Evolutionary conservation across 2,113 vertebrate species (phyloP).

Genomic region (Anas platyrhynchos): DNA sequence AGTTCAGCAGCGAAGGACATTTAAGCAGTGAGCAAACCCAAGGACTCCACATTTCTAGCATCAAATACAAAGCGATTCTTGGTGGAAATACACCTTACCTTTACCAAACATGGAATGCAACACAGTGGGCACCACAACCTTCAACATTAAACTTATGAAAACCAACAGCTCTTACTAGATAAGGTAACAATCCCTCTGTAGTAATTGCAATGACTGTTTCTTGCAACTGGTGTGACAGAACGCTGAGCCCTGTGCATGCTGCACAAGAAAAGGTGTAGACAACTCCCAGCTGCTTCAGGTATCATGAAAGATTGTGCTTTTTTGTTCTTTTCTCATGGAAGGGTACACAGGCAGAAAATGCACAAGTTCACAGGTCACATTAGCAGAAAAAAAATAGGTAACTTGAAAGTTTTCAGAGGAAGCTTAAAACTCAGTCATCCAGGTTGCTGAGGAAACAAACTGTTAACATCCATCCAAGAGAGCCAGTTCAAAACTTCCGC

Average conservation of each 20-base stretch:
- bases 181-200: not conserved
- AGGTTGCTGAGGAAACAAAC: not conserved
- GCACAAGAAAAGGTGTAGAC: not conserved
- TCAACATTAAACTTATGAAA: not conserved
- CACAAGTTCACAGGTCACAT: fast-evolving
- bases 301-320: not conserved
- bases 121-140: not conserved
- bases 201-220: conserved; percentile 6
- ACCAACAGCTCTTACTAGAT: not conserved
- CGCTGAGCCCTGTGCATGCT: not conserved
- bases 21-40: not conserved
- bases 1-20: not conserved
- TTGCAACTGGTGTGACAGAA: not conserved
- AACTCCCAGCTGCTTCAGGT: not conserved
- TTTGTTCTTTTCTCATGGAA: not conserved
- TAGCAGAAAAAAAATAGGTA: not conserved
- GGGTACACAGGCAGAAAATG: not conserved
- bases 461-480: not conserved
- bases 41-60: not conserved
- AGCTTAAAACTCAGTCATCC: not conserved
- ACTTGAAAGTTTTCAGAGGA: not conserved
- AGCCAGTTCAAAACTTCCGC: not conserved
- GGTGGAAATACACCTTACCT: not conserved
- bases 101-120: not conserved
- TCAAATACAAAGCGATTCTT: not conserved